Evolutionary conservation across 1,140 invertebrate genomes (phyloP).

Genomic region (Batillaria attramentaria): DNA sequence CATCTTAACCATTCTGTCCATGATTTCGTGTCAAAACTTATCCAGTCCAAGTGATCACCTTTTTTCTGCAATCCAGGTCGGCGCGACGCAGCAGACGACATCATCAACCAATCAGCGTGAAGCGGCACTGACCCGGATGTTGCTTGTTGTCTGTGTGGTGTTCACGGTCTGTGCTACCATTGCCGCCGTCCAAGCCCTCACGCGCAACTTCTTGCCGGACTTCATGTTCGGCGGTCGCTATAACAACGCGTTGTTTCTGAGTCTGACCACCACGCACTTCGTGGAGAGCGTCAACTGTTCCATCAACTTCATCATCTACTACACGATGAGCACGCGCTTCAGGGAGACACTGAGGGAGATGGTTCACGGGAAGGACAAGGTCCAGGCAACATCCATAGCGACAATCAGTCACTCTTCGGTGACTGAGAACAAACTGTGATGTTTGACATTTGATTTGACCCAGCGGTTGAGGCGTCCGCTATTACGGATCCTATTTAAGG

Average conservation of each 20-base stretch:
- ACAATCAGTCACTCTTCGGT: no score
- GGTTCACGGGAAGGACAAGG: neutral
- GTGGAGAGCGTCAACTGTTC: conserved; percentile 17
- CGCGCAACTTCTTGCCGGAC: neutral
- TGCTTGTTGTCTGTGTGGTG: conserved; percentile 15
- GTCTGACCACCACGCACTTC: neutral
- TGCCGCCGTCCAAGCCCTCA: neutral
- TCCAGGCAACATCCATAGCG: no score
- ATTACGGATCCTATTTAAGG: no score
- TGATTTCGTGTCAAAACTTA: neutral
- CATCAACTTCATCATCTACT: conserved; percentile 32
- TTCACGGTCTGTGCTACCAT: conserved; percentile 4
- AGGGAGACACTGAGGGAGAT: neutral
- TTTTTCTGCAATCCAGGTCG: neutral
- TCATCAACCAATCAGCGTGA: neutral
- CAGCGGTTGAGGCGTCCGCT: no score
- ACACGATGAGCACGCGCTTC: conserved; percentile 20
- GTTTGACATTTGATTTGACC: no score
- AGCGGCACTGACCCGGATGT: neutral
- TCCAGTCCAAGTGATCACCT: neutral
- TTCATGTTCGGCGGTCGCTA: conserved; percentile 16
- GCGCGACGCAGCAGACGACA: neutral
- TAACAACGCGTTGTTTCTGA: neutral
- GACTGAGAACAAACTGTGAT: no score
- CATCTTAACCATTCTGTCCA: no score